Conservation (phyloP, 2,113 vertebrate species). For the Psittacara wagleri region DNA sequence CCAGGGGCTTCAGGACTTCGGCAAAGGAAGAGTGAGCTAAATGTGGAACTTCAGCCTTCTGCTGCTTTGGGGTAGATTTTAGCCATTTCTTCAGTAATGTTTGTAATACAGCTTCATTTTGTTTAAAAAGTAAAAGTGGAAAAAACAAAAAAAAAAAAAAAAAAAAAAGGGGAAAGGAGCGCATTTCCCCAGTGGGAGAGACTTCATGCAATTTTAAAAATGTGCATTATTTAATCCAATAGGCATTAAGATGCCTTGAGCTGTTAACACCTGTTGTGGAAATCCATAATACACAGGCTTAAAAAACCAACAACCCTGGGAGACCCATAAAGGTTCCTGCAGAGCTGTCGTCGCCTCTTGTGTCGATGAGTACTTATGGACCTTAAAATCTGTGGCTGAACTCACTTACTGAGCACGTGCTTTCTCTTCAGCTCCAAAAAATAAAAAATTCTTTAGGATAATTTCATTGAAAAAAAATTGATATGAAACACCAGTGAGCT, state of each 20-base stretch:
- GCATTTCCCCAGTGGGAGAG: constrained; percentile 23
- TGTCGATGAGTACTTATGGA: constrained; percentile 43
- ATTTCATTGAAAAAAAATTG: constrained; percentile 25
- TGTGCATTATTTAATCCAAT: constrained; percentile 64
- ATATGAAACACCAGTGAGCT: not conserved
- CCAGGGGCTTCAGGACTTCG: not conserved
- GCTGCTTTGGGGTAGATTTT: not conserved
- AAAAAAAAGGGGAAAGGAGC: not conserved
- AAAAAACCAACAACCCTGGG: constrained; percentile 52
- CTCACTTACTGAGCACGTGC: not conserved
- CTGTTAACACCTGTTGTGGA: constrained; percentile 60
- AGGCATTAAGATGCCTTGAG: constrained; percentile 58
- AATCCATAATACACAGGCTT: constrained; percentile 49
- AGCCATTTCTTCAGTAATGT: not conserved
- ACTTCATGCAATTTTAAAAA: constrained; percentile 65
- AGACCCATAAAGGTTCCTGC: constrained; percentile 19
- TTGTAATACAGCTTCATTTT: not conserved
- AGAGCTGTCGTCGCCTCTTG: not conserved
- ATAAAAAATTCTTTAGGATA: not conserved
- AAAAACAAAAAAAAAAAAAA: no score
- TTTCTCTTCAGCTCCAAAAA: not conserved
- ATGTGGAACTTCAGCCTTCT: not conserved
- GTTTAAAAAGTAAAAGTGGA: not conserved
- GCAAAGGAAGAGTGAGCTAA: not conserved
- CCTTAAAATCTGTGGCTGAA: constrained; percentile 36